A percentile compares a stretch with the other conserved stretches of the same genome.
These are phyloP conservation scores for Phalacrocorax pelagicus DNA, from an alignment of 2,113 vertebrate species.

Conservation along the genomic window DNA sequence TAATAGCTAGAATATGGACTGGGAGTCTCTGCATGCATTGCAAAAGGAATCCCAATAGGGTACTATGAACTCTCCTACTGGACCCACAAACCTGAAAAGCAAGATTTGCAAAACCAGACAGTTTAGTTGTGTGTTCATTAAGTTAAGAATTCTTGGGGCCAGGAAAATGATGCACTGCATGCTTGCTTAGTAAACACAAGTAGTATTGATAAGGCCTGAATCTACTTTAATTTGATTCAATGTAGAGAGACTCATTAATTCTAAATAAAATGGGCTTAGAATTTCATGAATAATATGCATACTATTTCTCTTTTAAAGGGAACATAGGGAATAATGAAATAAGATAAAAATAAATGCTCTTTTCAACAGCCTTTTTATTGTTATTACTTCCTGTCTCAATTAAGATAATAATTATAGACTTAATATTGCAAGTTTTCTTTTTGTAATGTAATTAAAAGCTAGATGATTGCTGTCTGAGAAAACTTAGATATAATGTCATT, in stretches of 20 bases:
- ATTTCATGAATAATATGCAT: background rate
- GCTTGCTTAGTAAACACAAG: background rate
- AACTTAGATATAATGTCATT: background rate
- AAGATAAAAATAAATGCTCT: background rate
- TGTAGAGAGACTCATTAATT: background rate
- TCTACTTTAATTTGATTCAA: background rate
- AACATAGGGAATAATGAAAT: background rate
- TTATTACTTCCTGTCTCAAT: background rate
- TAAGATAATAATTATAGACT: slow-evolving; percentile 4
- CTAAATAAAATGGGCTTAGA: background rate
- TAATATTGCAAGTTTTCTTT: background rate
- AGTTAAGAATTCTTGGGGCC: background rate
- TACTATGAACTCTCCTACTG: background rate
- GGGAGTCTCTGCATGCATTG: background rate
- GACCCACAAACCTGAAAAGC: background rate
- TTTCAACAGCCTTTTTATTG: background rate
- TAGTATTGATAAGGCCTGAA: background rate
- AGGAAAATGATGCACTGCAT: background rate
- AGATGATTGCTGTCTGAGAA: background rate
- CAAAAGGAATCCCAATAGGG: background rate
- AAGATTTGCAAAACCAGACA: background rate
- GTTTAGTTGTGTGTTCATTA: background rate
- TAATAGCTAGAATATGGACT: background rate
- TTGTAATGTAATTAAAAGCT: slow-evolving; percentile 13
- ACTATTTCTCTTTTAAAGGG: background rate